These are phyloP conservation scores for Epirrhoe alternata DNA, from an alignment of 2,888 invertebrate genomes.

Conservation along the genomic window DNA sequence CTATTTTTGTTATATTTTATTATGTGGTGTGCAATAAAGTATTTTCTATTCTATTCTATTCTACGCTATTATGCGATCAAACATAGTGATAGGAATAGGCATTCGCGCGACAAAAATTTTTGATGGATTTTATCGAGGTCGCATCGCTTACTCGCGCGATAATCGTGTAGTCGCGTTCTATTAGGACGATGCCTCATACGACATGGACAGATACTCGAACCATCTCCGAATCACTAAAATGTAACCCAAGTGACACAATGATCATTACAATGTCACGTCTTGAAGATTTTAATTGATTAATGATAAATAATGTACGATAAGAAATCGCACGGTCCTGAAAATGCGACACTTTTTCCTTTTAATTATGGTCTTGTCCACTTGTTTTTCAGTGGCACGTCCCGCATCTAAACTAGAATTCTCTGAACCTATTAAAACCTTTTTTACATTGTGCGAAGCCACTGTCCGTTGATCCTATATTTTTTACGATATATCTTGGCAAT, in stretches of 20 bases:
- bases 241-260: not conserved
- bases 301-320: constrained; percentile 1
- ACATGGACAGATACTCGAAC: too few species aligned
- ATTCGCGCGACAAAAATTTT: too few species aligned
- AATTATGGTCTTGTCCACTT: constrained; percentile 14
- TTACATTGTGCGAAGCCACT: not conserved
- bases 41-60: too few species aligned
- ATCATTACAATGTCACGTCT: not conserved
- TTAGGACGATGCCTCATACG: too few species aligned
- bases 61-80: too few species aligned
- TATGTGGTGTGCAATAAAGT: too few species aligned
- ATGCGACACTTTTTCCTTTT: constrained; percentile 11
- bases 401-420: constrained; percentile 23
- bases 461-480: not conserved
- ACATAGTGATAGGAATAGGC: too few species aligned
- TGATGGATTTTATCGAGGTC: too few species aligned
- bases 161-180: too few species aligned
- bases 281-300: constrained; percentile 1
- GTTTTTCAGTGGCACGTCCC: constrained; percentile 19
- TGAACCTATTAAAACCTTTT: constrained; percentile 16
- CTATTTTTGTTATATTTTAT: too few species aligned
- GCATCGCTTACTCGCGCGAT: too few species aligned
- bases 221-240: not conserved
- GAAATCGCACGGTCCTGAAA: constrained; percentile 15
- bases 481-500: not conserved